Conservation (phyloP, 2,888 invertebrate genomes). For the Acrocyrtus sp. region DNA sequence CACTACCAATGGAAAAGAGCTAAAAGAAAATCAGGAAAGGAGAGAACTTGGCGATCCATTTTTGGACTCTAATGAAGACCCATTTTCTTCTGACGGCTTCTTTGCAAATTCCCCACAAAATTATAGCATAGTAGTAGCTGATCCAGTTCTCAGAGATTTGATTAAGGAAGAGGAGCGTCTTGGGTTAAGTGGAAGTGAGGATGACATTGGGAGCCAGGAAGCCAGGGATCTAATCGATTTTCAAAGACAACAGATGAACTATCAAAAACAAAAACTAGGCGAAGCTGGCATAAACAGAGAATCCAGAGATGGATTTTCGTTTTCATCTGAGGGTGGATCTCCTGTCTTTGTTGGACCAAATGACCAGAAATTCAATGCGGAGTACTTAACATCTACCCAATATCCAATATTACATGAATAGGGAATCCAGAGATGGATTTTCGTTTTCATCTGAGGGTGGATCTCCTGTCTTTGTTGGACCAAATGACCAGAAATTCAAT, state of each 20-base stretch:
- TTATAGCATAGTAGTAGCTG: background rate
- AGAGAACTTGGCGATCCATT: background rate
- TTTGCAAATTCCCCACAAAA: background rate
- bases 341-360: background rate
- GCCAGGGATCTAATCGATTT: constrained; percentile 34
- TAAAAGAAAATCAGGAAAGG: background rate
- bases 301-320: background rate
- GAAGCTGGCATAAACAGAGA: background rate
- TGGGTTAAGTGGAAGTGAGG: constrained; percentile 16
- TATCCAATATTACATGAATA: constrained; percentile 21
- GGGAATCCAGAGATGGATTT: too few relatives aligned
- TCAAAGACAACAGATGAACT: constrained; percentile 7
- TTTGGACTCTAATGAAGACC: background rate
- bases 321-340: background rate
- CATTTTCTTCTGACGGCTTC: background rate
- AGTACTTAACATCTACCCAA: constrained; percentile 6
- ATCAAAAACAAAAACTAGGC: background rate
- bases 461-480: background rate
- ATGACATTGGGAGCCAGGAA: constrained; percentile 42
- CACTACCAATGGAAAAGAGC: background rate
- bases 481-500: background rate
- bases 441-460: background rate
- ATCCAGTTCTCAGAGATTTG: constrained; percentile 43
- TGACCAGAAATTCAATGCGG: background rate
- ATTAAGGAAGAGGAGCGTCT: constrained; percentile 37